Conservation (phyloP, 2,888 invertebrate species). For the Pammene fasciana region DNA sequence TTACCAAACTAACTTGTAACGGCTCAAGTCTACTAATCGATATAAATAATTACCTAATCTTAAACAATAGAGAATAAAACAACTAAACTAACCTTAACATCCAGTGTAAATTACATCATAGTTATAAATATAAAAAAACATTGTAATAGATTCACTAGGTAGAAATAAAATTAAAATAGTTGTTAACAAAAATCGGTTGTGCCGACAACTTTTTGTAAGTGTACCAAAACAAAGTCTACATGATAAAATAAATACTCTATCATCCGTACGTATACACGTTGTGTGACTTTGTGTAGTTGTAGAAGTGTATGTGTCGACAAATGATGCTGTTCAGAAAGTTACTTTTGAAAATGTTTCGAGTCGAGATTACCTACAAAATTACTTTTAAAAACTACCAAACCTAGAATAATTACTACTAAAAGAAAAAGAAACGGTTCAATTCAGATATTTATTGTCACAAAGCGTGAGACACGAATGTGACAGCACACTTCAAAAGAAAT, state of each 20-base stretch:
- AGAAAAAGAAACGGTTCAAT: too few relatives aligned
- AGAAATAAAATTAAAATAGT: slow-evolving; percentile 46
- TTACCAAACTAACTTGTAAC: slow-evolving; percentile 32
- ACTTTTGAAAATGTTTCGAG: background rate
- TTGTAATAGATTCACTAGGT: slow-evolving; percentile 44
- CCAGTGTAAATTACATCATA: slow-evolving; percentile 45
- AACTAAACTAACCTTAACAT: slow-evolving; percentile 39
- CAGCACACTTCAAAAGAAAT: too few relatives aligned
- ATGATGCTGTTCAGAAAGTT: slow-evolving; percentile 26
- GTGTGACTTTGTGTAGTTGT: slow-evolving; percentile 60
- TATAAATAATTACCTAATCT: slow-evolving; percentile 17
- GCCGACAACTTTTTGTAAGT: slow-evolving; percentile 56
- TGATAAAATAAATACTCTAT: slow-evolving; percentile 37
- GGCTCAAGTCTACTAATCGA: slow-evolving; percentile 24
- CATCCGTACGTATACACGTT: slow-evolving; percentile 65
- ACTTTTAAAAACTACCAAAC: too few relatives aligned
- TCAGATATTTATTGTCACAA: too few relatives aligned
- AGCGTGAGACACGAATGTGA: too few relatives aligned
- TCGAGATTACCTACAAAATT: too few relatives aligned
- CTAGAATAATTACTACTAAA: too few relatives aligned
- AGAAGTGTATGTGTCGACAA: slow-evolving; percentile 50
- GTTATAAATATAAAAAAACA: slow-evolving; percentile 44
- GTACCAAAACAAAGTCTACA: slow-evolving; percentile 37
- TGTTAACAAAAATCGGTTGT: slow-evolving; percentile 61
- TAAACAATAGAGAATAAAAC: slow-evolving; percentile 35